Percentiles rank a stretch among this genome's conserved stretches.
phyloP scores from a whole-genome alignment of 1,140 invertebrate species.

The Heliothis subflexa region DNA sequence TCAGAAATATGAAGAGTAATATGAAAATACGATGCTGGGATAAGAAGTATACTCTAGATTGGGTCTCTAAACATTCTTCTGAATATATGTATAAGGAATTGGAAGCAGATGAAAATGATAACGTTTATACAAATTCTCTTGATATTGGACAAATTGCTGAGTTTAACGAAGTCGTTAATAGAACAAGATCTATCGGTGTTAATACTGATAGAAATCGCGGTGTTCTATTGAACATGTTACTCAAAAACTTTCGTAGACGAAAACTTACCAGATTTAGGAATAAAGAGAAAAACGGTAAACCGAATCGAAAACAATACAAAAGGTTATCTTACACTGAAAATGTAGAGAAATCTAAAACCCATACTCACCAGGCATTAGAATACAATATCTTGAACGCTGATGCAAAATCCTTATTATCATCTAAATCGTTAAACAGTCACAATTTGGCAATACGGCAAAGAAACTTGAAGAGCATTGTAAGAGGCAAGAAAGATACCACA shows the following conservation, averaged over 20 bases:
- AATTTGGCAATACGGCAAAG: background rate
- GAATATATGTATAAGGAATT: background rate
- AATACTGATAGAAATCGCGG: conserved; percentile 22
- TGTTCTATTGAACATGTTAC: background rate
- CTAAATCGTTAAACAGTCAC: background rate
- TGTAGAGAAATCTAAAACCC: background rate
- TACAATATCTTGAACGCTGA: background rate
- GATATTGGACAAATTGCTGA: background rate
- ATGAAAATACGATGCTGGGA: background rate
- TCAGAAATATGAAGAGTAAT: background rate
- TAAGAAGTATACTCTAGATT: conserved; percentile 2
- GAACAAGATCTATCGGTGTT: conserved; percentile 1
- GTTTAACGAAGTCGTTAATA: background rate
- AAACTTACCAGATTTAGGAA: background rate
- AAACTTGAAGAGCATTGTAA: background rate
- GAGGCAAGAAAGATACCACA: background rate
- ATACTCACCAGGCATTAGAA: background rate
- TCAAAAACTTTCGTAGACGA: conserved; percentile 5
- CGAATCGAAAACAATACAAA: background rate
- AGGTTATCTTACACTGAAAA: background rate
- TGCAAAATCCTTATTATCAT: background rate
- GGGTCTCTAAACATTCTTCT: background rate
- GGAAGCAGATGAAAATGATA: background rate
- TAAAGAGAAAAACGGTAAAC: background rate
- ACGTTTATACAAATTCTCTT: background rate